Conservation (phyloP, 1,140 invertebrate species). For the Drosophila equinoxialis region DNA sequence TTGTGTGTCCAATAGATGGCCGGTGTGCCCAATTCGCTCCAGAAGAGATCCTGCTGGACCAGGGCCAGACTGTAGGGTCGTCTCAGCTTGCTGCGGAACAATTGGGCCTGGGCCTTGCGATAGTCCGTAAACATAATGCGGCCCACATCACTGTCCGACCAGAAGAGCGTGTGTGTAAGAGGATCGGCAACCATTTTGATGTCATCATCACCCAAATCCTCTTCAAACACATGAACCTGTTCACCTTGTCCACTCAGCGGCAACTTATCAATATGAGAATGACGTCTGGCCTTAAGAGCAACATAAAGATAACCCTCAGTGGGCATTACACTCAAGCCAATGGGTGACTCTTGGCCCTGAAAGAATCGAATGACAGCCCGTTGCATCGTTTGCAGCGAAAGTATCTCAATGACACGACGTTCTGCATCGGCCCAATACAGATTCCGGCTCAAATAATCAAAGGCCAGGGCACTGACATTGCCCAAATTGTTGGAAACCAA, state of each 20-base stretch:
- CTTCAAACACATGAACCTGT: slow-evolving; percentile 84
- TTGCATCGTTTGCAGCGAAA: slow-evolving; percentile 84
- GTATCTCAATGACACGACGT: slow-evolving; percentile 85
- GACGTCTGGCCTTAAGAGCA: slow-evolving; percentile 83
- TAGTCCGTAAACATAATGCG: slow-evolving; percentile 72
- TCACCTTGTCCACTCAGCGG: slow-evolving; percentile 85
- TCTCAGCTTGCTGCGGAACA: slow-evolving; percentile 71
- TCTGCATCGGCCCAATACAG: slow-evolving; percentile 87
- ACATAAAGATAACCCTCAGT: slow-evolving; percentile 89
- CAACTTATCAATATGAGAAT: slow-evolving; percentile 85
- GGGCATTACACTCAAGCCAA: slow-evolving; percentile 86
- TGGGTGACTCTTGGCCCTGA: slow-evolving; percentile 84
- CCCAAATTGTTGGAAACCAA: slow-evolving; percentile 84
- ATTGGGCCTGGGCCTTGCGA: slow-evolving; percentile 63
- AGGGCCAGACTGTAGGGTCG: slow-evolving; percentile 84
- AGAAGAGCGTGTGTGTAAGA: slow-evolving; percentile 57
- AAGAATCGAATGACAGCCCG: slow-evolving; percentile 85
- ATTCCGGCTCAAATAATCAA: slow-evolving; percentile 87
- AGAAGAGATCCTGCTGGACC: slow-evolving; percentile 86
- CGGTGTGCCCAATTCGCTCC: slow-evolving; percentile 84
- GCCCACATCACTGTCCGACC: slow-evolving; percentile 72
- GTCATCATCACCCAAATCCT: slow-evolving; percentile 80
- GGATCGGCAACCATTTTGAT: slow-evolving; percentile 57
- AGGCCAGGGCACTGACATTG: slow-evolving; percentile 86
- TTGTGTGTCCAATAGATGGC: slow-evolving; percentile 86